Conservation (phyloP, 1,140 invertebrate species). For the Philopotamus ludificatus region DNA sequence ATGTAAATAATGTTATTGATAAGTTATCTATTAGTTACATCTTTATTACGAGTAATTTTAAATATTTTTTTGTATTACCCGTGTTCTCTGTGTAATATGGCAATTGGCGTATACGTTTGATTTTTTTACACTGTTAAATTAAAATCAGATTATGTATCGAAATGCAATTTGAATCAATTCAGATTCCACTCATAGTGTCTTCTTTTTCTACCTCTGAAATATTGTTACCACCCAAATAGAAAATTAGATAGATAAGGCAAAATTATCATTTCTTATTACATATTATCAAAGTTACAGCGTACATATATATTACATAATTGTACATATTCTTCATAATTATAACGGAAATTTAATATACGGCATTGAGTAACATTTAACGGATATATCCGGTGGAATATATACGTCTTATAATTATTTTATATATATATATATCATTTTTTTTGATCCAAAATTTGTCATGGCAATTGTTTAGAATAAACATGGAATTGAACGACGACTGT, state of each 20-base stretch:
- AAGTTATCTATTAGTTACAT: slow-evolving; percentile 20
- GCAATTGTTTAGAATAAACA: neutral
- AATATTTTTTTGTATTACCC: slow-evolving; percentile 14
- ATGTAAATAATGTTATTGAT: too few species aligned
- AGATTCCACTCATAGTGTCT: slow-evolving; percentile 24
- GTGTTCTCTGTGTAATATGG: neutral
- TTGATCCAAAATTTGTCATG: neutral
- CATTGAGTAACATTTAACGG: neutral
- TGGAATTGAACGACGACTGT: neutral
- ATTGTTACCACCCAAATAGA: slow-evolving; percentile 28
- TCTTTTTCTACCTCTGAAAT: slow-evolving; percentile 32
- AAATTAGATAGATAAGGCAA: slow-evolving; percentile 24
- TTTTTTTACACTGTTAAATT: slow-evolving; percentile 16
- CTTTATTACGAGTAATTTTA: slow-evolving; percentile 12
- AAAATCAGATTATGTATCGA: slow-evolving; percentile 5
- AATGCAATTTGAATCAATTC: slow-evolving; percentile 17
- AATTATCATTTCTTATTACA: slow-evolving; percentile 29
- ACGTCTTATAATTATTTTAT: too few species aligned
- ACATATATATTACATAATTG: neutral
- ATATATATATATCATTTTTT: too few species aligned
- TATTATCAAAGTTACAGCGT: neutral
- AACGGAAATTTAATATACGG: neutral
- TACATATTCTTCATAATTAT: neutral
- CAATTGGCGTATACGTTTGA: slow-evolving; percentile 1
- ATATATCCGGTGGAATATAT: too few species aligned